Base-by-base conservation (phyloP, 1,140 invertebrate species). In the Hesperophylax magnus region DNA sequence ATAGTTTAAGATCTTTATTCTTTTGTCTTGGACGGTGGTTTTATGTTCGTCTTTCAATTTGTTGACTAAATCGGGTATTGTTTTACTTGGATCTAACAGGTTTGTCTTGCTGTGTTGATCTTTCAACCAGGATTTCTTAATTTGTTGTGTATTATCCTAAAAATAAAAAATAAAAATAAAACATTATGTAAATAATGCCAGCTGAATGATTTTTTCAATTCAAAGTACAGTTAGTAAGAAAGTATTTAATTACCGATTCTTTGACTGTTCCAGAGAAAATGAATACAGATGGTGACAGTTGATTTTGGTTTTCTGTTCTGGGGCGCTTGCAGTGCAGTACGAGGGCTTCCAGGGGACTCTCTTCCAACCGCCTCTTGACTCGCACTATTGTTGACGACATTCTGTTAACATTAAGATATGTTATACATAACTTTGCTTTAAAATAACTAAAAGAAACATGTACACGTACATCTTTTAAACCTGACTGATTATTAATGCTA, bases 301-400 rank as follows among this genome's bases (percentile, higher is more conserved):
- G 34, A 58, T 86, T 85, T 9, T 58, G 86, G 15, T 80, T 79
- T 20, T 88, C 85, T n/a, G 85, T 89, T 86, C 88, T 89, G 27
- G 85, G 85, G 18, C 88, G 85, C 80, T 90, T 90, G 77, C 89
- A 90, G 20, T 88, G 85, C 9, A 90, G 80, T 5, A 90, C 87
- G 34, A 90, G 81, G 54, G 89, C 89, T 85, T 90, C 89, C 83
- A 89, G 87, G 0, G 89, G 89, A 82, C 88, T 89, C 80, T 90
- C 89, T 77, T 90, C 89, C 1, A 90, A 81, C 77, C 88, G 85
- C 61, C 89, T 86, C 84, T 90, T 90, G 18, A 90, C 88, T 69
- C 89, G 84, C 22, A 90, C 84, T 47, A 90, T 84, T 1, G 89
- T 89, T 24, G 88, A 86, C 20, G 85, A 76, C 77, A 87, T 84